Percentiles rank a stretch among this genome's conserved stretches.
Evolutionary conservation across 2,113 vertebrate genomes (phyloP).

Genomic region (Sporophila hypoxantha): DNA sequence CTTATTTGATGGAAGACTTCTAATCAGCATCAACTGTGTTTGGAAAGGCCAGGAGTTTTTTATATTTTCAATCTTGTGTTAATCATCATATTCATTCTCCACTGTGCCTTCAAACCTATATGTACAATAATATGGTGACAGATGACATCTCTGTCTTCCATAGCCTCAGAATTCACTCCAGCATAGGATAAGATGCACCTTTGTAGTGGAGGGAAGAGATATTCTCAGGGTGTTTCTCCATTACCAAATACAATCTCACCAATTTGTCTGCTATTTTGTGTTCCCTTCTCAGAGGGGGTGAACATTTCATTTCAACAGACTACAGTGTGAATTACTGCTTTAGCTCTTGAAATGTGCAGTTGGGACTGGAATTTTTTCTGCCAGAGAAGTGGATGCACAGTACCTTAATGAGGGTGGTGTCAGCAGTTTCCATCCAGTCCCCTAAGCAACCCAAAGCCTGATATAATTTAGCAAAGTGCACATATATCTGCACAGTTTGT

Average conservation of each 20-base stretch:
- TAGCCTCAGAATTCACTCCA: neutral
- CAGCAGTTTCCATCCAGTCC: neutral
- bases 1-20: slow-evolving; percentile 1
- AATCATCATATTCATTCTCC: neutral
- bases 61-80: neutral
- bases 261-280: neutral
- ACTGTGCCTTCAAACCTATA: neutral
- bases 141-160: neutral
- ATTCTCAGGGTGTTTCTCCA: neutral
- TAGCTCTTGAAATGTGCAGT: neutral
- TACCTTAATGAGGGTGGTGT: neutral
- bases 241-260: neutral
- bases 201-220: neutral
- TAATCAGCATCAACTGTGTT: neutral
- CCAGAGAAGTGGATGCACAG: neutral
- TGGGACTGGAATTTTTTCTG: neutral
- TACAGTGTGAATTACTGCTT: neutral
- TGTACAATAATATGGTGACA: neutral
- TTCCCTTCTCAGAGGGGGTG: neutral
- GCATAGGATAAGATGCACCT: neutral
- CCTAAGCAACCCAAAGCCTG: neutral
- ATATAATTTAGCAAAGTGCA: neutral
- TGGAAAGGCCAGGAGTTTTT: neutral
- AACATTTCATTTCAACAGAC: neutral
- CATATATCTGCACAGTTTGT: neutral